Evolutionary conservation across 2,113 vertebrate species (phyloP), one percentile per base, ranked within the genome.

Genomic region (Antigone vipio): DNA sequence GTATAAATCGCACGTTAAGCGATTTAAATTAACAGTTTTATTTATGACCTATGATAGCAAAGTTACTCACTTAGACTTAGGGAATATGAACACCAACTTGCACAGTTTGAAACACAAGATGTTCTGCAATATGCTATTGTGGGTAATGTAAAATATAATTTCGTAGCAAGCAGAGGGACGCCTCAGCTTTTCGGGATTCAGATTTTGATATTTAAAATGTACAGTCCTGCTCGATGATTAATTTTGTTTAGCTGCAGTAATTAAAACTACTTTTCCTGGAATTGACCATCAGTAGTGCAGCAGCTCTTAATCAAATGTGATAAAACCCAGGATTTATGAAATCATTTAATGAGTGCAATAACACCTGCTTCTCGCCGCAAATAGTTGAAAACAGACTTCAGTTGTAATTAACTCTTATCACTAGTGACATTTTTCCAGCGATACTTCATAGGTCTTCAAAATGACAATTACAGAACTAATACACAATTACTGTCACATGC

Each of bases 401-500:
- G 95, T 95, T 97, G 98, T 97, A 97, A 98, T 98, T 98, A 98
- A 98, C 96, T 95, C 97, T 98, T 97, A 98, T 98, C 97, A 94
- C 96, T 91, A 95, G 97, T 98, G 98, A 98, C 98, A 97, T 97
- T 98, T 98, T 97, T 97, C 91, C 95, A 98, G 91, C 95, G 96
- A 98, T 98, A 98, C 97, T 98, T 98, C 97, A 96, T 98, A 96
- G 97, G 97, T 97, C 97, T 98, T 98, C 98, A 98, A 98, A 97
- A 98, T 93, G 97, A 98, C 98, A 98, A 98, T 98, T 98, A 98
- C 12, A 96, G 97, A 97, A 97, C 97, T 97, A 98, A 98, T 98
- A 98, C 97, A 98, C 97, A 98, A 98, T 98, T 98, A 98, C 97
- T 98, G 98, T 98, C 98, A 98, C 97, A 97, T 97, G 96, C 77